Percentiles rank a stretch among this genome's conserved stretches.
Conservation (phyloP, 2,797 vertebrate species). For the Rhabdophis nuchalis region DNA sequence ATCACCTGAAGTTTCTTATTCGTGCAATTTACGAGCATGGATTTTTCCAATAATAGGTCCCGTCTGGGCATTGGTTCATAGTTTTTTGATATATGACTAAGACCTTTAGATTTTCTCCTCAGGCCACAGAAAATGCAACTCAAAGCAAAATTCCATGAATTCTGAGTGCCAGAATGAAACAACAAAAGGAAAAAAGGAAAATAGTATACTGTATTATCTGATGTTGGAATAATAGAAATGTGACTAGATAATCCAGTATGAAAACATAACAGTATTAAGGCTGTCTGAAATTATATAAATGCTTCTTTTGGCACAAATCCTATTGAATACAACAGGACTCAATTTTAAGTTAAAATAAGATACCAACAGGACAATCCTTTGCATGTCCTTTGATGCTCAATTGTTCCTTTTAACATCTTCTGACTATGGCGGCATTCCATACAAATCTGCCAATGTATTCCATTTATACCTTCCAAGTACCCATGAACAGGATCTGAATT, state of each 20-base stretch:
- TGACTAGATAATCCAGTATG: not conserved
- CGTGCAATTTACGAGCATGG: slow-evolving; percentile 30
- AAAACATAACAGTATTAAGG: not conserved
- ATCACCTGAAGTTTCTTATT: slow-evolving; percentile 37
- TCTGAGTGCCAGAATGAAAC: slow-evolving; percentile 45
- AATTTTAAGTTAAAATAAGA: not conserved
- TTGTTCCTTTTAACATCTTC: not conserved
- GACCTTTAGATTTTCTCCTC: slow-evolving; percentile 47
- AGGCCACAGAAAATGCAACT: slow-evolving; percentile 48
- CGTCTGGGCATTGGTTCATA: slow-evolving; percentile 26
- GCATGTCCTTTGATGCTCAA: not conserved
- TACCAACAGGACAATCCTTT: not conserved
- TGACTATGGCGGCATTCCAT: not conserved
- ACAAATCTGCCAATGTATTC: not conserved
- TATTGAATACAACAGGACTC: not conserved
- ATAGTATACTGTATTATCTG: slow-evolving; percentile 37
- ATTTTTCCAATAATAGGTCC: slow-evolving; percentile 36
- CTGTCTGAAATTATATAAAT: not conserved
- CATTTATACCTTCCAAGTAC: not conserved
- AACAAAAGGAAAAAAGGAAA: slow-evolving; percentile 25
- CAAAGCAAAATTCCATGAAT: slow-evolving; percentile 42
- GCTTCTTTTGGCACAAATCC: not conserved
- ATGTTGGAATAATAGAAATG: slow-evolving; percentile 18
- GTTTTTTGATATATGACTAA: slow-evolving; percentile 31
- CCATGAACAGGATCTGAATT: not conserved